phyloP scores from a whole-genome alignment of 2,888 invertebrate genomes.

The Melangyna quadrimaculata region DNA sequence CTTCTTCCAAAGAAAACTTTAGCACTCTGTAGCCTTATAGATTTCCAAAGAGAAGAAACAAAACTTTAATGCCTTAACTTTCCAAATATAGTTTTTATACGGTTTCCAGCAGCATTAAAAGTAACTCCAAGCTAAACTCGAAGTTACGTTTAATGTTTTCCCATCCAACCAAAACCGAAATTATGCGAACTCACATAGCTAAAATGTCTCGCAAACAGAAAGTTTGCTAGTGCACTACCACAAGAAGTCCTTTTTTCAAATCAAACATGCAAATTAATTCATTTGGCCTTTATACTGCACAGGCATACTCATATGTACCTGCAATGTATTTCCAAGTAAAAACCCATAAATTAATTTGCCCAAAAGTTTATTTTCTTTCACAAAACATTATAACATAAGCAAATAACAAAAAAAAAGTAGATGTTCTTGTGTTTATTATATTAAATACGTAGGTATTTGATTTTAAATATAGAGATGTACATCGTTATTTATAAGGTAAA shows the following conservation, averaged over 20 bases:
- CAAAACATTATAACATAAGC: background rate
- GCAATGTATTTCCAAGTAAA: background rate
- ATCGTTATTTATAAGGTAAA: background rate
- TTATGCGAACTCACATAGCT: background rate
- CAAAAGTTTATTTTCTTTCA: constrained; percentile 6
- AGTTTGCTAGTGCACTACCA: background rate
- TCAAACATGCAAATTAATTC: constrained; percentile 8
- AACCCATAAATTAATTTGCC: constrained; percentile 1
- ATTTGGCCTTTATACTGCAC: background rate
- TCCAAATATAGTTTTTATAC: too few species aligned
- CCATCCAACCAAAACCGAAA: background rate
- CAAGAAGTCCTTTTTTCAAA: background rate
- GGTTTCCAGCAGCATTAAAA: background rate
- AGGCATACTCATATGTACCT: too few species aligned
- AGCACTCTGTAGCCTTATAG: too few species aligned
- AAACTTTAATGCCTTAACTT: too few species aligned
- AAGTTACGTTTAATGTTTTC: background rate
- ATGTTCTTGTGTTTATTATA: background rate
- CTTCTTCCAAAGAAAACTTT: too few species aligned
- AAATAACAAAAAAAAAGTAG: background rate
- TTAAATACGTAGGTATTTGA: background rate
- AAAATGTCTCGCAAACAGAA: background rate
- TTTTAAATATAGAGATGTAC: background rate
- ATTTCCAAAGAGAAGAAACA: too few species aligned
- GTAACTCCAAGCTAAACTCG: background rate